phyloP scores from a whole-genome alignment of 1,140 invertebrate genomes.

The Drosophila leontia region DNA sequence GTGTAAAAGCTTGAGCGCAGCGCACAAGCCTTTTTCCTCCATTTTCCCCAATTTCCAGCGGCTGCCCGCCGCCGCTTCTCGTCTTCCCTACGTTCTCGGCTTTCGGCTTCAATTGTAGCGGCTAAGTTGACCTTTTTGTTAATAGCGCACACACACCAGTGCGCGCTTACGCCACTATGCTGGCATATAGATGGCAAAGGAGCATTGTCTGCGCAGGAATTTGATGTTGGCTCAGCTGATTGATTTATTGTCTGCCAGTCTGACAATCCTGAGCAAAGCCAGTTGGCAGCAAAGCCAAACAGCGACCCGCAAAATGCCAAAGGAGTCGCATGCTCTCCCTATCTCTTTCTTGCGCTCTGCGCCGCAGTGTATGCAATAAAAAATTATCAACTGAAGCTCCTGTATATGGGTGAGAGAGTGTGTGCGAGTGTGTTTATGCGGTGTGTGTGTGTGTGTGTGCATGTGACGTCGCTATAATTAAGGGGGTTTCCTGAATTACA shows the following conservation, averaged over 20 bases:
- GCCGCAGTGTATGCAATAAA: conserved; percentile 71
- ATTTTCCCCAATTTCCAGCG: conserved; percentile 10
- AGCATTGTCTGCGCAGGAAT: conserved; percentile 71
- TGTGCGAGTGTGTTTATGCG: conserved; percentile 6
- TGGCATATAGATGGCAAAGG: conserved; percentile 27
- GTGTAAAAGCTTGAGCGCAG: conserved; percentile 27
- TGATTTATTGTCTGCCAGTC: conserved; percentile 78
- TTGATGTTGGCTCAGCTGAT: conserved; percentile 78
- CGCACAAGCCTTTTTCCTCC: conserved; percentile 40
- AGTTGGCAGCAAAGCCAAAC: conserved; percentile 57
- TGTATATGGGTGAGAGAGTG: conserved; percentile 3
- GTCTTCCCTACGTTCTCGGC: background rate
- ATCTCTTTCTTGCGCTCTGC: conserved; percentile 20
- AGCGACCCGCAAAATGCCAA: conserved; percentile 64
- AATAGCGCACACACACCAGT: conserved; percentile 52
- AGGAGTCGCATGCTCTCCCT: conserved; percentile 19
- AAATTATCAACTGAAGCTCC: conserved; percentile 55
- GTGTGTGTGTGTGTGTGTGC: conserved; percentile 53
- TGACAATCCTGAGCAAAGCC: conserved; percentile 37
- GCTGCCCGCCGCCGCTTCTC: conserved; percentile 1
- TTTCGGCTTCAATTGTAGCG: conserved; percentile 59
- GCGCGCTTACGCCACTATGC: conserved; percentile 24
- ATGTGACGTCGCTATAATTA: conserved; percentile 79
- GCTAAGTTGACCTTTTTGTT: conserved; percentile 71
- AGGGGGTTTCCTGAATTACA: no score